Base-by-base conservation (phyloP, 1,140 invertebrate species). In the Lithobius niger region DNA sequence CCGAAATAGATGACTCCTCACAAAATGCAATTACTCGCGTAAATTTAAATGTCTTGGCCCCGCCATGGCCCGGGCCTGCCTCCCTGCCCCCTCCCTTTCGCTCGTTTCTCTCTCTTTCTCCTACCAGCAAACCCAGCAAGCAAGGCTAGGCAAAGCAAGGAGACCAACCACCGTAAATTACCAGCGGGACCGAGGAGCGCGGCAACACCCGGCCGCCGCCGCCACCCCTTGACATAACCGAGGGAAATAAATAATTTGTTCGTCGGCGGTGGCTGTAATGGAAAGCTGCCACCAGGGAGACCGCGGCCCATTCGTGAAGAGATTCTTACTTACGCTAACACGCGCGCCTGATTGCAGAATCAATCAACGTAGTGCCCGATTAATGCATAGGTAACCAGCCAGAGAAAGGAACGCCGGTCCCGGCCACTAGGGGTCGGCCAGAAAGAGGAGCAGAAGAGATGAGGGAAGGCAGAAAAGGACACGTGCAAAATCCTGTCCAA, bases 311-410 rank as follows among this genome's bases (percentile, higher is more conserved):
- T 13, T 13, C 3, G 24, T 50, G 48, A 50, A 50, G 48, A 50
- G 48, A 50, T 50, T 50, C 48, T 50, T 50, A 50, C 48, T 50
- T 50, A 50, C 48, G 48, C 48, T 50, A 50, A 50, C 48, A 26
- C 24, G 48, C 48, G 3, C 25, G 43, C 48, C 24, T 50, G 48
- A 50, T 50, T 50, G 48, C 48, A 50, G 48, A 50, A 50, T 50
- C 48, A 50, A 50, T 50, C 48, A 50, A 50, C 48, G 43, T 45
- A 4, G 4, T 13, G 16, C 4, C 31, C 43, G 43, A 45, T 45
- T 45, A 45, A 45, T 45, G 43, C 16, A 45, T 19, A n/a, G 6
- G 31, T 6, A n/a, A 36, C 31, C n/a, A n/a, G n/a, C n/a, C n/a
- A n/a, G n/a, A n/a, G n/a, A n/a, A n/a, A n/a, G n/a, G n/a, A n/a